A percentile compares a stretch with the other conserved stretches of the same genome.
These are phyloP conservation scores for Teinopalpus imperialis DNA, from an alignment of 2,888 invertebrate species.

Conservation along the genomic window DNA sequence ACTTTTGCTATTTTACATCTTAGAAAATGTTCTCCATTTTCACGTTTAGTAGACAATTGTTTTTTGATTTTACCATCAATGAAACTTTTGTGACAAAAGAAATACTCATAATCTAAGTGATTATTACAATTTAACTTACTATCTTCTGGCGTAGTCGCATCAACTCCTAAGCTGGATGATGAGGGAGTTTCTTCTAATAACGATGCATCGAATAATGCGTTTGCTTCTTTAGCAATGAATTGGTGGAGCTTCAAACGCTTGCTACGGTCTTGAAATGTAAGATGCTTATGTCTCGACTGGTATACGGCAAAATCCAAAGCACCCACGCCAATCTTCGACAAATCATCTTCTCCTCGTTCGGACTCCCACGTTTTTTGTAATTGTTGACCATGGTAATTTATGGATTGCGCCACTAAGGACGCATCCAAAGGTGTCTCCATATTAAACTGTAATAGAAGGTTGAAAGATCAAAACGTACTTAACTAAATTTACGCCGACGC, in stretches of 20 bases:
- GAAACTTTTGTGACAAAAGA: no score
- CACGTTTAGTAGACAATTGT: no score
- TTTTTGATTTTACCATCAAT: no score
- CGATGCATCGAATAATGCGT: slow-evolving; percentile 85
- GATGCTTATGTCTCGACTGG: slow-evolving; percentile 89
- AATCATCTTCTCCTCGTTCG: slow-evolving; percentile 89
- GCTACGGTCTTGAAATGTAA: slow-evolving; percentile 91
- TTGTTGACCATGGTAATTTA: slow-evolving; percentile 94
- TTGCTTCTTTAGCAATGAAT: slow-evolving; percentile 93
- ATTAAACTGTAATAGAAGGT: slow-evolving; percentile 13
- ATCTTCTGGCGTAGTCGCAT: slow-evolving; percentile 77
- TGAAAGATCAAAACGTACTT: neutral
- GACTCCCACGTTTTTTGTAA: slow-evolving; percentile 94
- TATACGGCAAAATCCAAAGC: slow-evolving; percentile 88
- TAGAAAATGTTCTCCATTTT: no score
- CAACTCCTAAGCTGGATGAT: slow-evolving; percentile 76
- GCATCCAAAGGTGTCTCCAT: slow-evolving; percentile 75
- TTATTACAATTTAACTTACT: slow-evolving; percentile 52
- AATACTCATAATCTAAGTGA: neutral
- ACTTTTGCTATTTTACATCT: no score
- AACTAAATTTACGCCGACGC: slow-evolving; percentile 18
- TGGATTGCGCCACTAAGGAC: slow-evolving; percentile 84
- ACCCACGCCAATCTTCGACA: slow-evolving; percentile 83
- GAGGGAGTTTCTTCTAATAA: slow-evolving; percentile 72
- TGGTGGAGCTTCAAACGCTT: slow-evolving; percentile 92